Conservation (phyloP, 2,888 invertebrate genomes). For the Acleris holmiana region DNA sequence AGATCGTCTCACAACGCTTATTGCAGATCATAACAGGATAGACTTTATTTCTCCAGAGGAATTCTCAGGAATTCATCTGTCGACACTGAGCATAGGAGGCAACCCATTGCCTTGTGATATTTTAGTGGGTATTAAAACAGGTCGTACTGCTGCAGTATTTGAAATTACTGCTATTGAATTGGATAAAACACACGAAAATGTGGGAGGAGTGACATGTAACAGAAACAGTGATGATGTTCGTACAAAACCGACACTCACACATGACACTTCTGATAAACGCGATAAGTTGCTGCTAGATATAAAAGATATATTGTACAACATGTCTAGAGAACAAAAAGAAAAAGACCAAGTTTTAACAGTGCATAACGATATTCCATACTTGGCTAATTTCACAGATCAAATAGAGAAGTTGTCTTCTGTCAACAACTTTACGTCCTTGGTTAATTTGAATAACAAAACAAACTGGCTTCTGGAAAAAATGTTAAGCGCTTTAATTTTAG, state of each 20-base stretch:
- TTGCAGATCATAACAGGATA: constrained; percentile 65
- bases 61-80: constrained; percentile 53
- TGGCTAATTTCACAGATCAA: constrained; percentile 33
- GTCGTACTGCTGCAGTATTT: constrained; percentile 38
- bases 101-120: constrained; percentile 65
- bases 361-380: constrained; percentile 24
- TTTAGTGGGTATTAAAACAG: constrained; percentile 52
- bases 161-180: constrained; percentile 52
- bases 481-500: constrained; percentile 38
- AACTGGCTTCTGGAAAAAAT: constrained; percentile 47
- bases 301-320: constrained; percentile 45
- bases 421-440: constrained; percentile 12
- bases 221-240: not conserved
- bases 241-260: not conserved
- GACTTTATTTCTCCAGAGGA: constrained; percentile 51
- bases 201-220: constrained; percentile 53
- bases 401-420: constrained; percentile 15
- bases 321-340: constrained; percentile 34
- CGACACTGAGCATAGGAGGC: constrained; percentile 62
- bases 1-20: constrained; percentile 50
- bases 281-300: constrained; percentile 45
- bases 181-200: constrained; percentile 52
- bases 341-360: constrained; percentile 1
- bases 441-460: constrained; percentile 21
- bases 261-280: constrained; percentile 9